Conservation (phyloP, 2,113 vertebrate species). For the Phyllostomus discolor region DNA sequence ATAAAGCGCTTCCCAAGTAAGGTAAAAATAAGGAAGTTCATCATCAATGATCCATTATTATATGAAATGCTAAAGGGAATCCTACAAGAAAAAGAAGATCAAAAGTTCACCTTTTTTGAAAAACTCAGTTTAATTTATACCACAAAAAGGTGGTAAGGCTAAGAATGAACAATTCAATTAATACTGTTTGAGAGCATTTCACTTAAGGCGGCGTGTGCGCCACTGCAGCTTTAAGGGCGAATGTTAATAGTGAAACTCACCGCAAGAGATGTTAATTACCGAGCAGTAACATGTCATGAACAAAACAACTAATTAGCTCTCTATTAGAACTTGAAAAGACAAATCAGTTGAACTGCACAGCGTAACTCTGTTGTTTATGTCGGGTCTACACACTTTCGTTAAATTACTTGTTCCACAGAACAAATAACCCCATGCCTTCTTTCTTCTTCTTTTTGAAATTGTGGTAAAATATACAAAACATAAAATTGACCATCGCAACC, state of each 20-base stretch:
- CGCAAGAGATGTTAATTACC: constrained; percentile 28
- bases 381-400: constrained; percentile 23
- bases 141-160: neutral
- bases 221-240: neutral
- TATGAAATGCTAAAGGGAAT: no score
- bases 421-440: constrained; percentile 22
- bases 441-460: neutral
- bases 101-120: neutral
- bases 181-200: neutral
- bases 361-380: neutral
- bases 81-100: no score
- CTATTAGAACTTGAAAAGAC: constrained; percentile 50
- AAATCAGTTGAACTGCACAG: constrained; percentile 18
- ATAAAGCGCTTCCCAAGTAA: no score
- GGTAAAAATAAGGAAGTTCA: no score
- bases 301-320: constrained; percentile 50
- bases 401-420: constrained; percentile 49
- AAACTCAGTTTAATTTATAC: neutral
- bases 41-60: no score
- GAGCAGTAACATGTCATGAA: neutral
- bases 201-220: neutral
- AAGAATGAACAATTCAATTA: neutral
- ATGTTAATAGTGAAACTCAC: constrained; percentile 14
- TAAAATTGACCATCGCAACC: neutral
- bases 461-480: neutral